Conservation (phyloP, 2,888 invertebrate species). For the Esperia sulphurella region DNA sequence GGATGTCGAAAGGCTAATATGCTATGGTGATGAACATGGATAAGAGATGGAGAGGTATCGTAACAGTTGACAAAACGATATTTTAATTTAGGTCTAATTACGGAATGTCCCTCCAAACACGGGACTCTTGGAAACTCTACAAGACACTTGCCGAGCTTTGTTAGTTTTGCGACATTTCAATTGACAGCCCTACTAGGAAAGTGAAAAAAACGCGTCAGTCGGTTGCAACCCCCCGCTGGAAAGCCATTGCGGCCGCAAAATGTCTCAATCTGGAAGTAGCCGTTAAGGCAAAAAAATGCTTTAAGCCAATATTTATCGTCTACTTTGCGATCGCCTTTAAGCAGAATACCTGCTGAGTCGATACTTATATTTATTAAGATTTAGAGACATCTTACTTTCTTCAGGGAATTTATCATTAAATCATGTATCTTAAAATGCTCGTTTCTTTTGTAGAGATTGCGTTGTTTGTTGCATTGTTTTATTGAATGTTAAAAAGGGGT, state of each 20-base stretch:
- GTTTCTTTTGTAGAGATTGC: background rate
- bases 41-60: no score
- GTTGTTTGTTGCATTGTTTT: no score
- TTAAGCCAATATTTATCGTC: constrained; percentile 32
- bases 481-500: no score
- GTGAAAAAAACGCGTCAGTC: constrained; percentile 34
- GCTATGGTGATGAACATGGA: no score
- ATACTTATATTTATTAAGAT: constrained; percentile 39
- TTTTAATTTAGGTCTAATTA: no score
- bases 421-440: background rate
- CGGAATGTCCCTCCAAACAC: no score
- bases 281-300: constrained; percentile 38
- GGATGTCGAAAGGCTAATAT: no score
- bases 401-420: background rate
- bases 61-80: no score
- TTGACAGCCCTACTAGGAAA: constrained; percentile 59
- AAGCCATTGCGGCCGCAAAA: constrained; percentile 67
- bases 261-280: constrained; percentile 58
- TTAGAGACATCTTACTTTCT: background rate
- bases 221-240: constrained; percentile 60
- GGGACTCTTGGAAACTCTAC: constrained; percentile 9
- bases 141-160: constrained; percentile 3
- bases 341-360: constrained; percentile 53
- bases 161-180: constrained; percentile 34
- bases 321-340: constrained; percentile 40